Evolutionary conservation across 2,888 invertebrate genomes (phyloP).

Genomic region (Aleiodes alternator): DNA sequence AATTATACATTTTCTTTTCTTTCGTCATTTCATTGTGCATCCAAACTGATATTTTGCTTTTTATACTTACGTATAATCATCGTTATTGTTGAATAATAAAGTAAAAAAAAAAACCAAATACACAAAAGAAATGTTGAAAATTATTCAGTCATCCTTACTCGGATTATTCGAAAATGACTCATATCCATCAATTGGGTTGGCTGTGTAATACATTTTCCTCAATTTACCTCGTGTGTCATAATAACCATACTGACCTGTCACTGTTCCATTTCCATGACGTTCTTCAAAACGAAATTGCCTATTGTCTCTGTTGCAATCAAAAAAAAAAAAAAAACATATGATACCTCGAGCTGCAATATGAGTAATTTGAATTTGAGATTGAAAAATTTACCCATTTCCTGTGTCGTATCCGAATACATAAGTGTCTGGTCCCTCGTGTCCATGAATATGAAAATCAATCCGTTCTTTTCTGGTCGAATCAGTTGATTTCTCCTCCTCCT

Average conservation of each 20-base stretch:
- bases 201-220: conserved; percentile 85
- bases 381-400: conserved; percentile 83
- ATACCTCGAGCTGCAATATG: not conserved
- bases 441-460: conserved; percentile 87
- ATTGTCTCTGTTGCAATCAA: conserved; percentile 82
- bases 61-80: conserved; percentile 47
- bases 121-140: conserved; percentile 30
- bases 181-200: conserved; percentile 84
- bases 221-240: conserved; percentile 86
- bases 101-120: conserved; percentile 44
- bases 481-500: conserved; percentile 31
- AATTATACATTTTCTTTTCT: conserved; percentile 48
- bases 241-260: conserved; percentile 89
- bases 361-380: not conserved
- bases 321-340: conserved; percentile 35
- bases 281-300: conserved; percentile 89
- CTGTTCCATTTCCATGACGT: conserved; percentile 84
- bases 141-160: conserved; percentile 14
- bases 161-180: conserved; percentile 68
- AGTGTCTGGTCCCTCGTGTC: conserved; percentile 87
- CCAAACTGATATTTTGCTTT: conserved; percentile 61
- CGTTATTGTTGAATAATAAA: conserved; percentile 37
- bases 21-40: conserved; percentile 61
- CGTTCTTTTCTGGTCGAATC: conserved; percentile 74
- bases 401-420: conserved; percentile 92